Evolutionary conservation across 2,797 vertebrate species (phyloP).

Genomic region (Agapornis canus): DNA sequence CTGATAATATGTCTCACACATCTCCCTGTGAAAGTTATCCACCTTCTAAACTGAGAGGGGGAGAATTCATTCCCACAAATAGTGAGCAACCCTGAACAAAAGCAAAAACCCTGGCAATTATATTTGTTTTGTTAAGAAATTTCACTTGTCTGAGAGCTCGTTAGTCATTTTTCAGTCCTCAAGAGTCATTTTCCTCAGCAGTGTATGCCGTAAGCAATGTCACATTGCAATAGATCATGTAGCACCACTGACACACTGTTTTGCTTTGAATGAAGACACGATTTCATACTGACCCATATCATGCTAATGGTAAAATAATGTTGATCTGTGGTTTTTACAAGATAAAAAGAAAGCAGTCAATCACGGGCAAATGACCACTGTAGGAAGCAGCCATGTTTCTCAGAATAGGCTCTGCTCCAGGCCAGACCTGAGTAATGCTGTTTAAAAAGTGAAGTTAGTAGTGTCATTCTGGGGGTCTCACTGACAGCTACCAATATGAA

Average conservation of each 20-base stretch:
- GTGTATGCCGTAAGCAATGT: background rate
- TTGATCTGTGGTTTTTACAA: background rate
- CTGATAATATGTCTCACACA: background rate
- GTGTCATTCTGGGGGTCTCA: background rate
- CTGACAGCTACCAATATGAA: background rate
- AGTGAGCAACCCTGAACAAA: background rate
- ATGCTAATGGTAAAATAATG: background rate
- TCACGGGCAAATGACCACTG: background rate
- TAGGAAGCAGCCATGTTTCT: background rate
- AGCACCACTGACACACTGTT: background rate
- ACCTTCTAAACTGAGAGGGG: background rate
- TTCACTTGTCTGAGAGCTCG: background rate
- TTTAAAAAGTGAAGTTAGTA: background rate
- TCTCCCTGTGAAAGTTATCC: background rate
- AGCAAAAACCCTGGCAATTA: background rate
- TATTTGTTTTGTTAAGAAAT: background rate
- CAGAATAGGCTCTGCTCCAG: background rate
- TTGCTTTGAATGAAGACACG: background rate
- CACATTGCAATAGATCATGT: background rate
- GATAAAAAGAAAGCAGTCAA: background rate
- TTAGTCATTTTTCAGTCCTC: background rate
- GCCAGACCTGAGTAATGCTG: rapidly evolving
- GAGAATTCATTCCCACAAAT: background rate
- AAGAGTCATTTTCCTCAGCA: background rate
- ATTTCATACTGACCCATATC: background rate